Evolutionary conservation across 1,140 invertebrate species (phyloP).

Genomic region (Drosophila nasuta): DNA sequence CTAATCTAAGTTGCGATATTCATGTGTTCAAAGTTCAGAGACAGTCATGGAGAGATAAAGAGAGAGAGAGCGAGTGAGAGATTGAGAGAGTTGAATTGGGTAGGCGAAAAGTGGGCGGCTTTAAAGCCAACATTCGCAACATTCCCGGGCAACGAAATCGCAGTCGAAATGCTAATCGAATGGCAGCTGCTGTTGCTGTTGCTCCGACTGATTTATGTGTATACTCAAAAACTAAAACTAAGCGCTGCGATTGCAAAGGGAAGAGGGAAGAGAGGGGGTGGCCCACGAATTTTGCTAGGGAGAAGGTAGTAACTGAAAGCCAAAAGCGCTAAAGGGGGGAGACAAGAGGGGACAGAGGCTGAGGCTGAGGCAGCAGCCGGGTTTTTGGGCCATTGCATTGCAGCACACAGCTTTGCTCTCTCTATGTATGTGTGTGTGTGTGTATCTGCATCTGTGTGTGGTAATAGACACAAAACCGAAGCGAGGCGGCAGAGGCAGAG

Average conservation of each 20-base stretch:
- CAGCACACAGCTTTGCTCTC: neutral
- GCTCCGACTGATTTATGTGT: conserved; percentile 51
- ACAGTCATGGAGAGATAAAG: too few species aligned
- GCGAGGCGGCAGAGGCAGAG: conserved; percentile 40
- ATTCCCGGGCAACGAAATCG: conserved; percentile 15
- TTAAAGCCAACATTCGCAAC: conserved; percentile 15
- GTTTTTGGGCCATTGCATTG: too few species aligned
- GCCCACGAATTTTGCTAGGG: neutral
- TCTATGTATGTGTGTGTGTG: conserved; percentile 28
- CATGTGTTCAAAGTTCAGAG: too few species aligned
- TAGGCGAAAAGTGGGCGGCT: neutral
- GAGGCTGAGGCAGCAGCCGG: too few species aligned
- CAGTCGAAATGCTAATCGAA: conserved; percentile 54
- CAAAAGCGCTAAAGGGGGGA: conserved; percentile 8
- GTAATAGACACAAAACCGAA: conserved; percentile 60
- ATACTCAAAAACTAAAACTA: conserved; percentile 53
- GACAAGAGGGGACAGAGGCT: too few species aligned
- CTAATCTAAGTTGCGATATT: too few species aligned
- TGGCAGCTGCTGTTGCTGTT: conserved; percentile 14
- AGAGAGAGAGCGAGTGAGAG: neutral
- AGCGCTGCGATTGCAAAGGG: conserved; percentile 12
- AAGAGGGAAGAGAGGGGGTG: neutral
- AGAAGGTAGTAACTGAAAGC: neutral
- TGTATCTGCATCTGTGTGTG: conserved; percentile 37
- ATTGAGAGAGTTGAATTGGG: neutral